Evolutionary conservation across 2,888 invertebrate species (phyloP), one percentile per base, ranked within the genome.

Genomic region (Lomographa bimaculata): DNA sequence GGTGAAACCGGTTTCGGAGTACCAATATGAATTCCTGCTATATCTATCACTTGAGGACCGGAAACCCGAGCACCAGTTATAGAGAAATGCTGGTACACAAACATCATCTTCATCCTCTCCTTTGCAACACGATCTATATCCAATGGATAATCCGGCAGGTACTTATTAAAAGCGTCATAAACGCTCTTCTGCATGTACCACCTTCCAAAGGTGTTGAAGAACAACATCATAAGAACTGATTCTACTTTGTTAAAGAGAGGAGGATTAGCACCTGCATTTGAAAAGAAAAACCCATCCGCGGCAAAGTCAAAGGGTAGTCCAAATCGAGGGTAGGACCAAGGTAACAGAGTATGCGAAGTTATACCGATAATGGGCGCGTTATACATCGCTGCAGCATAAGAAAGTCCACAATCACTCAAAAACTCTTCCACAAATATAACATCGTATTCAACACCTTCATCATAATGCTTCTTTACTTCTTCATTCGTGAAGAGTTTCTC

Each of bases 11-110:
- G 51, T 50, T 73, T 72, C 1, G 62, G 51, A 25, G 57, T 46
- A 7, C 43, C 53, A 5, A 79, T 65, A 50, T 92, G 91, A 16
- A 91, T 68, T 0, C 92, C 93, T 6, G 89, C 92, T 16, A 92
- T 87, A 67, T 92, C 93, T 9, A 93, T 70, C 0, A 92, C 67
- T 34, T 90, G 90, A 0, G 91, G 90, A 0, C 90, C 61, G 6
- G 78, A 50, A 0, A 92, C 83, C 1, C 89, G 78, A 1, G 89
- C 80, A 0, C 91, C 91, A 27, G 89, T 87, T n/a, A 92, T 54
- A 0, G 91, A 89, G 45, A 86, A 91, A 59, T 93, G 93, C 21
- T 91, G 91, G 57, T 93, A 92, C 0, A 89, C 77, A 37, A 93
- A 76, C 35, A 92, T 59, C 47, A 92, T 76, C 19, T 89, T 89